Conservation (phyloP, 1,140 invertebrate genomes). For the Megalonaias nervosa region DNA sequence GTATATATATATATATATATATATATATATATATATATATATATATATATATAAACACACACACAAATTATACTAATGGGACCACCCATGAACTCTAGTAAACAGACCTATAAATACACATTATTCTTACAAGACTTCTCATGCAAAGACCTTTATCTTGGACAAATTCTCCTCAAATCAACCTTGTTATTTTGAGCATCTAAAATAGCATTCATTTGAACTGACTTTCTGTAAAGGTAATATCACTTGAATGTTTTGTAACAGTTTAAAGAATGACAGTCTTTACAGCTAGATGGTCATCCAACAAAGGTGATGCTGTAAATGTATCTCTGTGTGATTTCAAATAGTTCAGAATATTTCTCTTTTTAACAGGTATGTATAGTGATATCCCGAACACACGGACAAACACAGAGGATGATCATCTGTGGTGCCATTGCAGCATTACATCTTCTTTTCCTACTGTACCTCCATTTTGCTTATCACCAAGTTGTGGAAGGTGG, state of each 20-base stretch:
- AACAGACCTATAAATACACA: too few relatives aligned
- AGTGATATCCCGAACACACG: slow-evolving; percentile 62
- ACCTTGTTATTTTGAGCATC: too few relatives aligned
- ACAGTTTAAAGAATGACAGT: not conserved
- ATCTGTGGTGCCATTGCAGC: slow-evolving; percentile 59
- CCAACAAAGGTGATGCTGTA: not conserved
- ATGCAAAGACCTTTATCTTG: too few relatives aligned
- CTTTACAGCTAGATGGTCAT: not conserved
- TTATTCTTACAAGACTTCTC: too few relatives aligned
- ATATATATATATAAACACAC: too few relatives aligned
- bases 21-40: too few relatives aligned
- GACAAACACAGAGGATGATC: slow-evolving; percentile 65
- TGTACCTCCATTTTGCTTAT: slow-evolving; percentile 73
- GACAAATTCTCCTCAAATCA: too few relatives aligned
- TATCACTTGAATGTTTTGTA: not conserved
- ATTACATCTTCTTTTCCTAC: slow-evolving; percentile 69
- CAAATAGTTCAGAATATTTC: not conserved
- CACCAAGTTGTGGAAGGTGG: slow-evolving; percentile 72
- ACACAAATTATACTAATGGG: too few relatives aligned
- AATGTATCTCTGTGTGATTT: too few relatives aligned
- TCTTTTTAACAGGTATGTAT: slow-evolving; percentile 61
- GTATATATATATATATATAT: too few relatives aligned
- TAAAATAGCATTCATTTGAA: too few relatives aligned
- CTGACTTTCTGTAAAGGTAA: not conserved
- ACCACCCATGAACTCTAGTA: too few relatives aligned